Percentiles rank a stretch among this genome's conserved stretches.
phyloP scores from a whole-genome alignment of 2,797 vertebrate species.

The Gymnothorax javanicus region DNA sequence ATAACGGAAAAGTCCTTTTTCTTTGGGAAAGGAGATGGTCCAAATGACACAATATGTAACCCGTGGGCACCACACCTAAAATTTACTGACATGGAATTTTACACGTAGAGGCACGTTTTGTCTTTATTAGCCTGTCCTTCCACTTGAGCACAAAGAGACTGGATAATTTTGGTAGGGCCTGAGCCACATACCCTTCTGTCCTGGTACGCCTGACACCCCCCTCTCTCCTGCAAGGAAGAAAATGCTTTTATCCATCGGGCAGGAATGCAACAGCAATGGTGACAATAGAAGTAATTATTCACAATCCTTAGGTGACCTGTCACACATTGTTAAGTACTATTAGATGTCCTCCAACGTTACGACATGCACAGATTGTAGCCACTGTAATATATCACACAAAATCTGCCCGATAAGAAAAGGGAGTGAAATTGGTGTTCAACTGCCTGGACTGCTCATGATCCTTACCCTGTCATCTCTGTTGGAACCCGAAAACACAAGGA shows the following conservation, averaged over 20 bases:
- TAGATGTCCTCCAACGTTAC: background rate
- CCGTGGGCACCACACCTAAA: too few relatives aligned
- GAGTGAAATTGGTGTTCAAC: background rate
- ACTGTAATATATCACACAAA: background rate
- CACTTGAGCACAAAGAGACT: too few relatives aligned
- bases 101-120: too few relatives aligned
- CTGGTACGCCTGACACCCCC: conserved; percentile 78
- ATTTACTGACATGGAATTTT: too few relatives aligned
- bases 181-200: conserved; percentile 82
- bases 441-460: background rate
- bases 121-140: too few relatives aligned
- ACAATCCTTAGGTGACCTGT: background rate
- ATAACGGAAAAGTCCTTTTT: too few relatives aligned
- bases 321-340: background rate
- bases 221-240: conserved; percentile 80
- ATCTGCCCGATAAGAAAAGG: background rate
- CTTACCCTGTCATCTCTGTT: background rate
- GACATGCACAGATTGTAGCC: background rate
- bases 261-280: background rate
- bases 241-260: background rate
- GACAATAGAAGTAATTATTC: background rate
- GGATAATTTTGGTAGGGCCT: too few relatives aligned
- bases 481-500: background rate
- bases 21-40: too few relatives aligned
- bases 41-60: too few relatives aligned